Base-by-base conservation (phyloP, 2,113 vertebrate species). In the Poicephalus gulielmi region DNA sequence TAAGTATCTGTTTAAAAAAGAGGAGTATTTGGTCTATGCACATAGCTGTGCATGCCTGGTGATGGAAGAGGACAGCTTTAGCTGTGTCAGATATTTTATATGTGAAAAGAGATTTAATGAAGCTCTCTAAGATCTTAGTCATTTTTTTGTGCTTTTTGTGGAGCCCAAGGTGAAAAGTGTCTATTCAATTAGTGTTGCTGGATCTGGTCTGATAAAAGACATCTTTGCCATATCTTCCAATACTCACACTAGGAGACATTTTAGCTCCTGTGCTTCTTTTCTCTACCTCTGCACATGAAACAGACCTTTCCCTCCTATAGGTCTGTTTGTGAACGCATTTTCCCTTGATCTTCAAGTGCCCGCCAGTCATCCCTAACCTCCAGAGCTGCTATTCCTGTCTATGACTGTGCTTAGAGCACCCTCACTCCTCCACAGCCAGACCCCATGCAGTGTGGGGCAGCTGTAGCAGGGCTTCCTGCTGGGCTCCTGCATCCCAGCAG, bases 41-140 rank as follows among this genome's bases (percentile, higher is more conserved):
- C 57, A 75, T 70, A 74, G 49, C 69, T 79, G 28, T 79, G 47
- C n/a, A 31, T 68, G 31, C 86, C 37, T 81, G 49, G 19, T 39
- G 57, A 55, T 60, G 35, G 52, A 69, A 93, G 59, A 35, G 55
- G 39, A 83, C 44, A 25, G 35, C 41, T 96, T 86, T 66, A 41
- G 10, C 46, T 71, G 35, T 62, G 39, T 46, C 63, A 19, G 64
- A 86, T 57, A 57, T 81, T 93, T 93, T 87, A 13, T 83, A 77
- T 71, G 23, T 83, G 74, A 76, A 77, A 86, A 97, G 43, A 88
- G 35, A 84, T 86, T 78, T 94, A 89, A 84, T 81, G 63, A 91
- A 89, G 27, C 24, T 64, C 62, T 88, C 52, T 80, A 88, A 93
- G 35, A 62, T 87, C 39, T 68, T 49, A 50, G 35, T 77, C 3